phyloP scores from a whole-genome alignment of 2,113 vertebrate genomes.

The Saccopteryx bilineata region DNA sequence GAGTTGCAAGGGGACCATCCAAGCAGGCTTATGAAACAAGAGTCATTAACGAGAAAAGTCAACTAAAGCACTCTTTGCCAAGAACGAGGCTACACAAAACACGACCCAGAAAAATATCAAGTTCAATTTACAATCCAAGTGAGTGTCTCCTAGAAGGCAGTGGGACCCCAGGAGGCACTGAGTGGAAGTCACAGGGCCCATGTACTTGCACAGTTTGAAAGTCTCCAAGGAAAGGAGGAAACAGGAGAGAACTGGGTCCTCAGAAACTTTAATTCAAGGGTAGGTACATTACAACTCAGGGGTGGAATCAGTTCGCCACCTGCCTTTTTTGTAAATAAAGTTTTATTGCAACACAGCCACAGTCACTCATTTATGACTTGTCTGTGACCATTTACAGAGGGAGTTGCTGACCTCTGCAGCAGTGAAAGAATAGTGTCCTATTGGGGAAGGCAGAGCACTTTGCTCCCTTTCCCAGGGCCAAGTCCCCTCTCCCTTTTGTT shows the following conservation, averaged over 20 bases:
- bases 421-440: background rate
- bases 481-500: background rate
- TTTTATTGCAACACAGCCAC: background rate
- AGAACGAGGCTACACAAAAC: background rate
- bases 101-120: background rate
- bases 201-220: background rate
- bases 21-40: slow-evolving; percentile 59
- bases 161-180: too few species aligned
- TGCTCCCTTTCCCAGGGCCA: background rate
- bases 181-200: rapidly evolving
- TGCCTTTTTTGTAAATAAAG: slow-evolving; percentile 53
- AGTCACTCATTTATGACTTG: rapidly evolving
- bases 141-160: background rate
- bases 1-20: slow-evolving; percentile 56
- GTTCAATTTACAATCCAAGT: background rate
- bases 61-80: background rate
- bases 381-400: background rate
- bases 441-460: rapidly evolving
- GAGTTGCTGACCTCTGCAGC: background rate
- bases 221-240: background rate
- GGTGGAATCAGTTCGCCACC: background rate
- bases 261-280: background rate
- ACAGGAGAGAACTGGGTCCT: too few species aligned
- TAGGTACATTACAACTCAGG: background rate
- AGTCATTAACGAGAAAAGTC: slow-evolving; percentile 49